phyloP scores from a whole-genome alignment of 1,140 invertebrate genomes.

The Agrypnia vestita region DNA sequence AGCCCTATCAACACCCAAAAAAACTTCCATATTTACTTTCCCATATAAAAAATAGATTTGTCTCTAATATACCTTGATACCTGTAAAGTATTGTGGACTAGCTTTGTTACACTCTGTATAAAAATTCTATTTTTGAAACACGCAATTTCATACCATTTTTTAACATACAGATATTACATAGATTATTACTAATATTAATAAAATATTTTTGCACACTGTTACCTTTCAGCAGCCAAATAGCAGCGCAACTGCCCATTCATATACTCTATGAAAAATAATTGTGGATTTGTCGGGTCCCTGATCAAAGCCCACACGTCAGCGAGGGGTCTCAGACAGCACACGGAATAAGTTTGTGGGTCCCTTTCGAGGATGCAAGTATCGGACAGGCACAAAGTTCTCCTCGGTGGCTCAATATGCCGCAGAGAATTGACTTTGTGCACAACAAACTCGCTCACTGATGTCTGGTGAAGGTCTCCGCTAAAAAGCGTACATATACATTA shows the following conservation, averaged over 20 bases:
- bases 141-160: no score
- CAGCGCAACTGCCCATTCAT: conserved; percentile 90
- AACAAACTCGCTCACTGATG: conserved; percentile 92
- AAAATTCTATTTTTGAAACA: not conserved
- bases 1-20: no score
- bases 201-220: not conserved
- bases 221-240: conserved; percentile 88
- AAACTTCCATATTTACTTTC: no score
- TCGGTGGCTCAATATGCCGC: conserved; percentile 85
- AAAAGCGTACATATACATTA: conserved; percentile 61
- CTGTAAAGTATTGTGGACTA: no score
- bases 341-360: conserved; percentile 96
- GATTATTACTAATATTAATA: not conserved
- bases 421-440: conserved; percentile 89
- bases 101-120: no score
- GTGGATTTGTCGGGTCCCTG: conserved; percentile 91
- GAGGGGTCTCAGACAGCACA: conserved; percentile 89
- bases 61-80: no score
- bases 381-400: conserved; percentile 94
- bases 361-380: conserved; percentile 96
- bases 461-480: conserved; percentile 90
- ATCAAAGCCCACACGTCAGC: conserved; percentile 94
- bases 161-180: no score
- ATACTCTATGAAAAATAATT: conserved; percentile 96
- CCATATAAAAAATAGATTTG: no score